phyloP scores from a whole-genome alignment of 1,140 invertebrate genomes.

The Argopecten irradians region DNA sequence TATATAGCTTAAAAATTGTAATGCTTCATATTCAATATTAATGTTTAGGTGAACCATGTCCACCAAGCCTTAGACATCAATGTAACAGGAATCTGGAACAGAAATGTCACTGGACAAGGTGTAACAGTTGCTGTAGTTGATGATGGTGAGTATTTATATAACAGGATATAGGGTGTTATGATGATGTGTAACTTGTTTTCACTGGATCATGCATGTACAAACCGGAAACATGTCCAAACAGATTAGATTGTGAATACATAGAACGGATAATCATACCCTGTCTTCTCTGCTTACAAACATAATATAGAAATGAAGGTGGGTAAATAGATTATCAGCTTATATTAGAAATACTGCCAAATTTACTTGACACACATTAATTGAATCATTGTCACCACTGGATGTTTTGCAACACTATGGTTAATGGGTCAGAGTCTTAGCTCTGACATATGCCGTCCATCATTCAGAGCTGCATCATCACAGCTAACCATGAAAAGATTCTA shows the following conservation, averaged over 20 bases:
- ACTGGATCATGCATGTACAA: not conserved
- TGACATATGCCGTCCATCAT: too few species aligned
- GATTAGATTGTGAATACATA: not conserved
- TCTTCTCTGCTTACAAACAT: too few species aligned
- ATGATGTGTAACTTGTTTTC: not conserved
- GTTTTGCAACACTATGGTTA: too few species aligned
- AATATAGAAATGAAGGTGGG: too few species aligned
- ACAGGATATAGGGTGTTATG: not conserved
- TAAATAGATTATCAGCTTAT: too few species aligned
- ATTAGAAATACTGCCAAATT: too few species aligned
- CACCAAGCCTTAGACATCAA: constrained; percentile 70
- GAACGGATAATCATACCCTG: too few species aligned
- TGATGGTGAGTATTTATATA: constrained; percentile 69
- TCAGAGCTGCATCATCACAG: too few species aligned
- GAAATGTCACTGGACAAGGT: constrained; percentile 71
- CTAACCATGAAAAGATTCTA: too few species aligned
- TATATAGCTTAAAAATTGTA: not conserved
- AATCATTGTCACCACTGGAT: too few species aligned
- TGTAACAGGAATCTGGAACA: constrained; percentile 75
- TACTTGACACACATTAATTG: too few species aligned
- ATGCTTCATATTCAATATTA: not conserved
- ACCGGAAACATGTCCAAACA: not conserved
- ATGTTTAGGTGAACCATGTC: constrained; percentile 58
- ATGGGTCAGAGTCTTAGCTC: too few species aligned
- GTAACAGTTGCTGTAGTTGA: constrained; percentile 77